Evolutionary conservation across 1,140 invertebrate genomes (phyloP).

Genomic region (Rhopalosiphum padi): DNA sequence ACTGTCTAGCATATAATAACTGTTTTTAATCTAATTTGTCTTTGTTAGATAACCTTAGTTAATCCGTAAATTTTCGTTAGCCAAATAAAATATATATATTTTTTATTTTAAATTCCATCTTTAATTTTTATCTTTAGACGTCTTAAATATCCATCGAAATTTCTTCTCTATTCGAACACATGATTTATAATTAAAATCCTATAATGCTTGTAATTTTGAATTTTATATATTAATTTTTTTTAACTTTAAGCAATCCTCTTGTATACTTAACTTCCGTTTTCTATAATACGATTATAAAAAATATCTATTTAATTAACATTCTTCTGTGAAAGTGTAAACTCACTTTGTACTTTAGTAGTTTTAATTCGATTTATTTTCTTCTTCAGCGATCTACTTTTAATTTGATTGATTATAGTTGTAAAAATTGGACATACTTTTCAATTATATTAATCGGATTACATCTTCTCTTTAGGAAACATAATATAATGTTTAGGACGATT

Average conservation of each 20-base stretch:
- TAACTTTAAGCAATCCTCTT: background rate
- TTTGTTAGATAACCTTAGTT: background rate
- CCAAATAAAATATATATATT: background rate
- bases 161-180: background rate
- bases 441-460: background rate
- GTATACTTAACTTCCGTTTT: background rate
- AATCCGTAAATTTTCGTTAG: background rate
- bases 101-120: background rate
- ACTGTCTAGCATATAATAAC: background rate
- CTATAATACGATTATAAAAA: background rate
- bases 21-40: background rate
- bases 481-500: background rate
- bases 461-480: background rate
- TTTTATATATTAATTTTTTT: background rate
- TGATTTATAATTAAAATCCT: background rate
- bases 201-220: too few species aligned
- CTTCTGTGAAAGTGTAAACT: background rate
- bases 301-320: background rate
- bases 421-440: background rate
- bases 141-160: background rate
- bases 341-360: background rate
- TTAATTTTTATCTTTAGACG: background rate
- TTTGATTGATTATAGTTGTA: background rate
- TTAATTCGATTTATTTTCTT: constrained; percentile 4
- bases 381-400: background rate